These are phyloP conservation scores for Andrena dorsata DNA, from an alignment of 2,888 invertebrate genomes.

Conservation along the genomic window DNA sequence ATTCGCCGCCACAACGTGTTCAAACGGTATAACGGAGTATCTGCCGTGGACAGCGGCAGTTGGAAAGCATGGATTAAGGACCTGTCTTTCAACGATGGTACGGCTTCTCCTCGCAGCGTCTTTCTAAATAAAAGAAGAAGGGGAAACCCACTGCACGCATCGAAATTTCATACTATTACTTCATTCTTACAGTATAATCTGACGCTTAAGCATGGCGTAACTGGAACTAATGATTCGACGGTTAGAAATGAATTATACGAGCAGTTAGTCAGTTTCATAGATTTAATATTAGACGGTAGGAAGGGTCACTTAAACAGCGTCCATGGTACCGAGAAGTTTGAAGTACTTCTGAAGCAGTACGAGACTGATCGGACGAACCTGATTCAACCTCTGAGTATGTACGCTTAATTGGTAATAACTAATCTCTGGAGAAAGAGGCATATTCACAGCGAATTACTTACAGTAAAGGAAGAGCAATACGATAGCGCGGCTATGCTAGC, in stretches of 20 bases:
- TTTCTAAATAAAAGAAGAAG: neutral
- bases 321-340: slow-evolving; percentile 87
- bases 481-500: slow-evolving; percentile 94
- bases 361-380: slow-evolving; percentile 88
- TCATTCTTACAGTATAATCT: slow-evolving; percentile 77
- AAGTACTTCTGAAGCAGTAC: slow-evolving; percentile 88
- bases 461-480: slow-evolving; percentile 91
- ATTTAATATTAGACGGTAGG: slow-evolving; percentile 90
- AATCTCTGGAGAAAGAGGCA: neutral
- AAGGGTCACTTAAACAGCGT: slow-evolving; percentile 90
- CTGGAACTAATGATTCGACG: slow-evolving; percentile 86
- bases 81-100: slow-evolving; percentile 81
- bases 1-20: slow-evolving; percentile 85
- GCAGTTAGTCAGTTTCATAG: slow-evolving; percentile 90
- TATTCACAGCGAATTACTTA: slow-evolving; percentile 62
- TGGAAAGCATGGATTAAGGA: slow-evolving; percentile 85
- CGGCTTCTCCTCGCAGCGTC: slow-evolving; percentile 11
- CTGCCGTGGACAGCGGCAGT: slow-evolving; percentile 91
- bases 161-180: neutral
- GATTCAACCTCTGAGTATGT: slow-evolving; percentile 89
- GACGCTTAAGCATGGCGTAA: slow-evolving; percentile 86
- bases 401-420: slow-evolving; percentile 6
- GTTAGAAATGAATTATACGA: slow-evolving; percentile 88
- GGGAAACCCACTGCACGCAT: neutral
- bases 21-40: slow-evolving; percentile 86